Base-by-base conservation (phyloP, 2,888 invertebrate species). In the Nemoura dubitans region DNA sequence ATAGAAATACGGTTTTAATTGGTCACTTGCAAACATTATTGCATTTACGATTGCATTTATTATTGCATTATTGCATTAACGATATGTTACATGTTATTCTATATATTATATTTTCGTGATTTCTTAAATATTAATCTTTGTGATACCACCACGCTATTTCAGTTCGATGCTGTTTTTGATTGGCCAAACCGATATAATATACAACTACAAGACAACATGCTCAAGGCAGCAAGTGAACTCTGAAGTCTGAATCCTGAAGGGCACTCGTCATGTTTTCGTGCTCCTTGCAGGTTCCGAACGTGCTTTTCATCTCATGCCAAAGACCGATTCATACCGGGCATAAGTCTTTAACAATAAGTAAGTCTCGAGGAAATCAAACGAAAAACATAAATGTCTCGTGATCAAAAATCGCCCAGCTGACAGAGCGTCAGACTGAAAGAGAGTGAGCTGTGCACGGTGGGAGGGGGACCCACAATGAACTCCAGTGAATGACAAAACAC, bases 311-410 rank as follows among this genome's bases (percentile, higher is more conserved):
- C 59, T 59, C 27, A n/a, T 1, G 1, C 78, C 28, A 7, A 21
- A 26, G 21, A 78, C 2, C 10, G 78, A 78, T 78, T 78, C 78
- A 26, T 27, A 27, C 10, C 78, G 78, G 28, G 78, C 28, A n/a
- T 83, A 83, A 83, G 83, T 83, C 83, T 42, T 59, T 59, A 27
- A 83, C 83, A 83, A 83, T 43, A 59, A 43, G 42, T 42, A 83
- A 43, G 83, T 83, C 83, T 83, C 28, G 42, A 83, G 83, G 83
- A 83, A 83, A 83, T 83, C 83, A 83, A 83, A 83, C 25, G 43
- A 25, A 83, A 83, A 43, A 83, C 83, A 81, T 81, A 83, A 83
- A 83, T 43, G 83, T 43, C 83, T 83, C 83, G 83, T 42, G 83
- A 83, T 83, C 83, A 59, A 42, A 43, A 59, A 36, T 83, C 83